Percentiles rank a stretch among this genome's conserved stretches.
Conservation (phyloP, 2,797 vertebrate genomes). For the Bucorvus abyssinicus region DNA sequence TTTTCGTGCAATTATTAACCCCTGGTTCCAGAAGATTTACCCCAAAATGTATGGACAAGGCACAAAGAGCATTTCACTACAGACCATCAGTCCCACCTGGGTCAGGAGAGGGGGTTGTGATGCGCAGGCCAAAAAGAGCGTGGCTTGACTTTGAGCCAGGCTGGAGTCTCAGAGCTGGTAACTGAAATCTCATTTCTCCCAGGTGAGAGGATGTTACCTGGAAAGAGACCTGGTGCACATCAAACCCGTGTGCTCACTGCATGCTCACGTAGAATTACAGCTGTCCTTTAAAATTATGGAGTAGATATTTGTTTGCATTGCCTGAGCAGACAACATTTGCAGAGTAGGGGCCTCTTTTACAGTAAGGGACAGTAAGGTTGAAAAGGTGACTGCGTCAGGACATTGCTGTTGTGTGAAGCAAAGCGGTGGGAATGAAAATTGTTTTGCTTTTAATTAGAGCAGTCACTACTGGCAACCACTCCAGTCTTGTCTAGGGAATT, state of each 20-base stretch:
- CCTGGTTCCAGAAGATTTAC: neutral
- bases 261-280: neutral
- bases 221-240: neutral
- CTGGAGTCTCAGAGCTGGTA: neutral
- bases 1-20: neutral
- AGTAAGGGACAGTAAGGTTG: neutral
- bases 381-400: neutral
- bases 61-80: neutral
- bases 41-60: neutral
- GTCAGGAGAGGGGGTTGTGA: neutral
- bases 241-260: fast-evolving
- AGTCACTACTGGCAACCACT: slow-evolving; percentile 43
- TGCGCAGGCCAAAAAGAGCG: neutral
- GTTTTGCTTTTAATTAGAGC: slow-evolving; percentile 40
- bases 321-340: neutral
- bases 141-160: neutral
- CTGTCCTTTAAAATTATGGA: neutral
- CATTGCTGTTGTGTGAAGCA: neutral
- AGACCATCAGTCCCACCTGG: neutral
- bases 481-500: slow-evolving; percentile 17
- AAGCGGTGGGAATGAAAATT: neutral
- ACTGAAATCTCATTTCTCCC: neutral
- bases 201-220: neutral
- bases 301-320: neutral
- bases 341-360: neutral